phyloP scores from a whole-genome alignment of 2,888 invertebrate species.

The Aspidiotus rigidus region DNA sequence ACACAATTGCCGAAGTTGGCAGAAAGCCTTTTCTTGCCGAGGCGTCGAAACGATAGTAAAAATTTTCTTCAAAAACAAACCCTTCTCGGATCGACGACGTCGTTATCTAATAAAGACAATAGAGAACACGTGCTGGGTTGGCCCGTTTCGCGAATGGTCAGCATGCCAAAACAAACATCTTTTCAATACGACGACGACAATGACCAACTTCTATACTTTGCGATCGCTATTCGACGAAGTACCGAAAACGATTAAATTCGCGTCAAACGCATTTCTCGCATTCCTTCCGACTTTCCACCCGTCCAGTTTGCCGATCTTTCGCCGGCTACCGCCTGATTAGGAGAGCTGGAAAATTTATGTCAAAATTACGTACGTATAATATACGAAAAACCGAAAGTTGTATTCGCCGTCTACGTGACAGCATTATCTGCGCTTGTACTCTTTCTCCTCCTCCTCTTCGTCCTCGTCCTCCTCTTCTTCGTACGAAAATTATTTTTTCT shows the following conservation, averaged over 20 bases:
- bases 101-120: background rate
- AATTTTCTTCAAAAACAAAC: slow-evolving; percentile 8
- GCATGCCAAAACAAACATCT: slow-evolving; percentile 28
- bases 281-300: background rate
- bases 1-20: background rate
- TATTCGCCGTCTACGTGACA: background rate
- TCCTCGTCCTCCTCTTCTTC: no score
- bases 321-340: background rate
- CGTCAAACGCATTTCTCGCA: slow-evolving; percentile 4
- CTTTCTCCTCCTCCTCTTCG: no score
- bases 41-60: background rate
- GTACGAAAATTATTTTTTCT: no score
- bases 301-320: background rate
- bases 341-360: background rate
- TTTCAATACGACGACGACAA: background rate
- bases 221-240: background rate
- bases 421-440: no score
- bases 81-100: background rate
- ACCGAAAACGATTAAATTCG: background rate
- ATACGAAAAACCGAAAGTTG: background rate
- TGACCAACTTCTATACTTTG: background rate
- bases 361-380: background rate
- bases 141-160: slow-evolving; percentile 22
- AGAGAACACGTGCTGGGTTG: slow-evolving; percentile 25
- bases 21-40: slow-evolving; percentile 5